Conservation (phyloP, 1,140 invertebrate genomes). For the Mizuhopecten yessoensis region DNA sequence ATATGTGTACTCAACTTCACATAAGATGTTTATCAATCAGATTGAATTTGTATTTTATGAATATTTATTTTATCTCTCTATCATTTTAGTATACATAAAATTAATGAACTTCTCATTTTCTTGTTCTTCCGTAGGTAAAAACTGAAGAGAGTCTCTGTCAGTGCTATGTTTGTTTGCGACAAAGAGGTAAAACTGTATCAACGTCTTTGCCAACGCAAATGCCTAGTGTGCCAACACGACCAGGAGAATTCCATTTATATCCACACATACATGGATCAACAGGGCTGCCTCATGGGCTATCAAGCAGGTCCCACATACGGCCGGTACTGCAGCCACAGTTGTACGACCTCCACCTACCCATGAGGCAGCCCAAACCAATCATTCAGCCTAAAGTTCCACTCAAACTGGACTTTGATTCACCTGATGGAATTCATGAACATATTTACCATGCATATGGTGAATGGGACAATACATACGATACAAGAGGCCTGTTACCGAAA, state of each 20-base stretch:
- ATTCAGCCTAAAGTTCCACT: constrained; percentile 75
- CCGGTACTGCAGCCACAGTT: constrained; percentile 79
- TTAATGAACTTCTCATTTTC: constrained; percentile 45
- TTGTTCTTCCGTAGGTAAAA: constrained; percentile 65
- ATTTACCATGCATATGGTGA: constrained; percentile 81
- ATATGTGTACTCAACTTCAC: too few species aligned
- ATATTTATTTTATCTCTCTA: too few species aligned
- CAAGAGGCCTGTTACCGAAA: constrained; percentile 67
- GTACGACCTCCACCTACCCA: constrained; percentile 78
- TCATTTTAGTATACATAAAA: neutral
- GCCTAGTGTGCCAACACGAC: constrained; percentile 72
- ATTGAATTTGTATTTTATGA: too few species aligned
- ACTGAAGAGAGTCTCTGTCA: constrained; percentile 78
- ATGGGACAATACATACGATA: constrained; percentile 80
- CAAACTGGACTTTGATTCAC: constrained; percentile 77
- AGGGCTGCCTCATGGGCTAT: constrained; percentile 69
- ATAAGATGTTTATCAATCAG: too few species aligned
- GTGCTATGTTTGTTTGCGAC: constrained; percentile 81
- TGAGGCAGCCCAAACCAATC: constrained; percentile 68
- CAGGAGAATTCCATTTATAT: constrained; percentile 82
- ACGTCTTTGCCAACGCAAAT: constrained; percentile 78
- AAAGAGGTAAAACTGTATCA: constrained; percentile 78
- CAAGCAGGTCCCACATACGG: constrained; percentile 62
- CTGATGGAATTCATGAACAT: constrained; percentile 78
- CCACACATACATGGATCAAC: constrained; percentile 83